A percentile compares a stretch with the other conserved stretches of the same genome.
These are phyloP conservation scores for Montipora cactus DNA, from an alignment of 64 coral and sea anemone species.

Conservation along the genomic window DNA sequence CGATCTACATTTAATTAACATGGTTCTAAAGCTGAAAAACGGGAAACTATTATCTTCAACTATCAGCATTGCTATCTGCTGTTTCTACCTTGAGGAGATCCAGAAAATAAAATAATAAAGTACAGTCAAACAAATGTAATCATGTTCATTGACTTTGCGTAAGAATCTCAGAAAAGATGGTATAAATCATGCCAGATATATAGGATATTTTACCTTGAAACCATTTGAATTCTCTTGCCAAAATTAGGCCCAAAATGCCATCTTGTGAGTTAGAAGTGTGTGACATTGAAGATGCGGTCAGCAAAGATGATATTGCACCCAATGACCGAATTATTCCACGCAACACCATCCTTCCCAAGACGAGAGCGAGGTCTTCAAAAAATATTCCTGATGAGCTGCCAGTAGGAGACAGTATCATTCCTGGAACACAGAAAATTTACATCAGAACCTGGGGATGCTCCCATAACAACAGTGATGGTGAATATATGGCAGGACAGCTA, in stretches of 20 bases:
- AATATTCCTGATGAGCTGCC: conserved; percentile 52
- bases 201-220: too few species aligned
- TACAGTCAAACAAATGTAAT: too few species aligned
- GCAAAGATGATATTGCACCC: conserved; percentile 78
- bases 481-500: conserved; percentile 98
- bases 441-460: conserved; percentile 97
- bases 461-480: conserved; percentile 98
- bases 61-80: too few species aligned
- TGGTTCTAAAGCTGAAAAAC: too few species aligned
- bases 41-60: too few species aligned
- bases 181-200: too few species aligned
- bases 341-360: conserved; percentile 78
- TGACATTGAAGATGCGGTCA: conserved; percentile 98
- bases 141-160: too few species aligned
- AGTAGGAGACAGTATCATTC: conserved; percentile 88
- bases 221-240: too few species aligned
- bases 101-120: too few species aligned
- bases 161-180: too few species aligned
- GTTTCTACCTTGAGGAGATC: too few species aligned
- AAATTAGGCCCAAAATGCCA: conserved; percentile 61
- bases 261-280: conserved; percentile 80
- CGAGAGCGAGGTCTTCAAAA: conserved; percentile 38
- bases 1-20: too few species aligned
- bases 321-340: conserved; percentile 74
- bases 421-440: conserved; percentile 94